Conservation (phyloP, 2,113 vertebrate genomes). For the Microtus montanus region DNA sequence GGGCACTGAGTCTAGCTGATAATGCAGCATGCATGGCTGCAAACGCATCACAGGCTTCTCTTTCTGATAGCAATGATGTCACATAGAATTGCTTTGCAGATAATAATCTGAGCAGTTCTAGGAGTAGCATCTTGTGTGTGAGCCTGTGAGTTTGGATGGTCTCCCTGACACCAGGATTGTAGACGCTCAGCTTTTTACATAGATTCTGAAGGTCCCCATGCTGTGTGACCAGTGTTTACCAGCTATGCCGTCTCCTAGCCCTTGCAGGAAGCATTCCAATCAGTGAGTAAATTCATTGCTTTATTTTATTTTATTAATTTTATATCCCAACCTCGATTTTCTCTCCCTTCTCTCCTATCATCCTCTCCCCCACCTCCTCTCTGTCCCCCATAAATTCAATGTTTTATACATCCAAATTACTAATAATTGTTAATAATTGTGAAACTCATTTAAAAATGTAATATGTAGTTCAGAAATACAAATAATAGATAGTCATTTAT, state of each 20-base stretch:
- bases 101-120: neutral
- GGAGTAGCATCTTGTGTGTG: neutral
- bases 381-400: neutral
- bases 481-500: too few species aligned
- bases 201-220: neutral
- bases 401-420: neutral
- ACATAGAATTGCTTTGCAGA: conserved; percentile 9
- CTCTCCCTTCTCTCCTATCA: too few species aligned
- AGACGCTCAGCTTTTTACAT: neutral
- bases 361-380: too few species aligned
- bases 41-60: neutral
- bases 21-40: neutral
- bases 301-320: too few species aligned
- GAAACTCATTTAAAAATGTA: too few species aligned
- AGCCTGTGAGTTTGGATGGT: neutral
- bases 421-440: conserved; percentile 10
- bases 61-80: neutral
- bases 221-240: neutral
- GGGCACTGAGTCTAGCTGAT: neutral
- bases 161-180: neutral
- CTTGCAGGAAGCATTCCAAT: neutral
- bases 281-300: neutral
- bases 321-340: too few species aligned
- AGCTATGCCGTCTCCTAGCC: too few species aligned
- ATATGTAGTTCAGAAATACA: too few species aligned